Evolutionary conservation across 2,113 vertebrate genomes (phyloP), one percentile per base, ranked within the genome.

Genomic region (Toxostoma redivivum): DNA sequence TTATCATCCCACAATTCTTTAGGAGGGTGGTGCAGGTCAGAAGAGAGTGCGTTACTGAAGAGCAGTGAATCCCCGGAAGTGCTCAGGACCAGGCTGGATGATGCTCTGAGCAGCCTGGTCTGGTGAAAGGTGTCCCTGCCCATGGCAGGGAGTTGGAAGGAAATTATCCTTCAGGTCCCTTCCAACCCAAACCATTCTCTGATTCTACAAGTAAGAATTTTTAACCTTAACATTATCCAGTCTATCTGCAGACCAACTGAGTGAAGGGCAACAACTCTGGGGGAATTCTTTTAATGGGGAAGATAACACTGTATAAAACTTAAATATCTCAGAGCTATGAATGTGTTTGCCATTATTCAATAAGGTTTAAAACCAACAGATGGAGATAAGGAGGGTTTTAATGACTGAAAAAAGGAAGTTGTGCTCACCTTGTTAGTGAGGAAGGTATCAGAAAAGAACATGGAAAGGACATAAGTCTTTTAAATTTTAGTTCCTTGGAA

Each of bases 361-460:
- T 30, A 45, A 40, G 9, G 20, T 67, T 64, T 51, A 20, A 23
- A 65, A 38, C 2, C 1, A 81, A 35, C 1, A 44, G 37, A 12
- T 33, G 18, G 10, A 40, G 5, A 21, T 22, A 18, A 30, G 47
- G 27, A 70, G 5, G 13, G 14, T 56, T 90, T 33, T 65, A 65
- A 51, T 61, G 12, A n/a, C 11, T 56, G 37, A 28, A 89, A 82
- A 73, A 35, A 30, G 22, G 9, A 5, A 45, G 12, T 38, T 37
- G n/a, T 12, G 3, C 3, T 60, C 12, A 7, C 4, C 3, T 67
- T 78, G 4, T 37, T 60, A 42, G 11, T 8, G 2, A 15, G 2
- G 6, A 3, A 13, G 28, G 11, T 50, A 7, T 47, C 35, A 50
- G 40, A 58, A 73, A 42, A 60, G 3, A 89, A 20, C 0, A 2